A percentile compares a stretch with the other conserved stretches of the same genome.
Conservation (phyloP, 2,113 vertebrate genomes). For the Callospermophilus lateralis region DNA sequence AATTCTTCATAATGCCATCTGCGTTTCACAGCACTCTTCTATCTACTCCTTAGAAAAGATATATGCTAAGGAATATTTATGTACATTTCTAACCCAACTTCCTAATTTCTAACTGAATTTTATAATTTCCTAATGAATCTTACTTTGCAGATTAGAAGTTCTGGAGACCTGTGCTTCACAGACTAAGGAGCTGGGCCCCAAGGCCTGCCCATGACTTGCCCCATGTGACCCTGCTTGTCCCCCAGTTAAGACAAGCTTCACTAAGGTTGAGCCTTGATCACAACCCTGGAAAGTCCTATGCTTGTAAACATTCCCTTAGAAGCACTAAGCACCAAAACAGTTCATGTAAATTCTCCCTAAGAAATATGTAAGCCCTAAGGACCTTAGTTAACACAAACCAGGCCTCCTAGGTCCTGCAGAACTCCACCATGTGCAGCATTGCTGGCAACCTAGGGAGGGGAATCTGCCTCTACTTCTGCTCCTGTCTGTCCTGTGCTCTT, state of each 20-base stretch:
- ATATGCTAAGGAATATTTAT: not conserved
- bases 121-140: not conserved
- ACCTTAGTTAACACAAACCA: not conserved
- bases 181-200: not conserved
- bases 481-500: too few relatives aligned
- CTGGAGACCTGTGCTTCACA: not conserved
- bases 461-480: too few relatives aligned
- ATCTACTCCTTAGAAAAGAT: not conserved
- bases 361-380: not conserved
- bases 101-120: not conserved
- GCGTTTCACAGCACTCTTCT: not conserved
- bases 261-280: not conserved
- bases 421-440: rapidly evolving
- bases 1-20: not conserved
- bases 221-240: not conserved
- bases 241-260: not conserved
- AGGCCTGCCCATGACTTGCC: not conserved
- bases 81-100: not conserved
- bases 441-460: too few relatives aligned
- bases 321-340: not conserved
- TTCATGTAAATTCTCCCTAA: not conserved
- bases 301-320: not conserved
- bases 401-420: too few relatives aligned
- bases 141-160: not conserved
- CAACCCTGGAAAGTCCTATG: not conserved